Percentiles rank a stretch among this genome's conserved stretches.
Evolutionary conservation across 2,113 vertebrate genomes (phyloP).

Genomic region (Sander lucioperca): DNA sequence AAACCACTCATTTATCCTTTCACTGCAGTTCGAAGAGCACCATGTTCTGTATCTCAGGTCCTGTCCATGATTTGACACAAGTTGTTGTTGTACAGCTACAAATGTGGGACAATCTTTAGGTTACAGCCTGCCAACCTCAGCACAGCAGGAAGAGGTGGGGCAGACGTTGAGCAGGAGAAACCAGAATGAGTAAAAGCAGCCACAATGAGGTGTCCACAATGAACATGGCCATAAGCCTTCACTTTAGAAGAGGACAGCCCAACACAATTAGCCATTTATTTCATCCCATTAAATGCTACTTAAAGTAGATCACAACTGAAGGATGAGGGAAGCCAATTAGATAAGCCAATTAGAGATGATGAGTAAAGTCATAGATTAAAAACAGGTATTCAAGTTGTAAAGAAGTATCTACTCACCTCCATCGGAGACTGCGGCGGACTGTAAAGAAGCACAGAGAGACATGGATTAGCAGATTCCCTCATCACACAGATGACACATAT

Average conservation of each 20-base stretch:
- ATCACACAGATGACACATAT: slow-evolving; percentile 51
- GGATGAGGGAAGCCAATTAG: not conserved
- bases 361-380: not conserved
- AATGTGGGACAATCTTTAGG: slow-evolving; percentile 2
- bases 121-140: not conserved
- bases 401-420: slow-evolving; percentile 90
- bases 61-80: not conserved
- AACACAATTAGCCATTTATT: not conserved
- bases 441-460: slow-evolving; percentile 91
- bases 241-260: not conserved
- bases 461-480: slow-evolving; percentile 86
- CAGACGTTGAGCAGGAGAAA: slow-evolving; percentile 53
- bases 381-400: not conserved
- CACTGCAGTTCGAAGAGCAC: not conserved
- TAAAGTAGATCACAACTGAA: not conserved
- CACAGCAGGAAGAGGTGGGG: slow-evolving; percentile 25
- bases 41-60: not conserved
- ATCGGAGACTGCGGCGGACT: slow-evolving; percentile 98
- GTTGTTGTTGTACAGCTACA: not conserved
- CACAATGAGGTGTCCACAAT: not conserved
- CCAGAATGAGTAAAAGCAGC: slow-evolving; percentile 19
- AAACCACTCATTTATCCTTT: not conserved
- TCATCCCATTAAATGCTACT: not conserved
- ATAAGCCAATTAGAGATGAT: not conserved
- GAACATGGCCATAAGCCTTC: not conserved